These are phyloP conservation scores for Lacerta bilineata DNA, from an alignment of 2,797 vertebrate species.

Conservation along the genomic window DNA sequence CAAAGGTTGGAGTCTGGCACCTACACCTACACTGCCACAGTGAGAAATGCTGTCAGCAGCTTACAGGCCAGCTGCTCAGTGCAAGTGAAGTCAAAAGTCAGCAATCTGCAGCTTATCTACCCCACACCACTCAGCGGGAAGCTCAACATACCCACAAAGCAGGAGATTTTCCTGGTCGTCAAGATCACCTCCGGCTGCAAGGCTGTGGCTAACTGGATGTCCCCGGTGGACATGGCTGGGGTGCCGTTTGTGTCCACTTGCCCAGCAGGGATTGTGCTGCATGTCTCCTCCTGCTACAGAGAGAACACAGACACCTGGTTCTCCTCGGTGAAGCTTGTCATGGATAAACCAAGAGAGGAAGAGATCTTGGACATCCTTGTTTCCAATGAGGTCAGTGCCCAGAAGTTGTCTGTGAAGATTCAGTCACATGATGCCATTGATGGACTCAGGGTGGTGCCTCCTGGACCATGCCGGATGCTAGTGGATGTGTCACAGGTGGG, in stretches of 20 bases:
- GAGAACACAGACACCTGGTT: conserved; percentile 73
- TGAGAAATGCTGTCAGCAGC: conserved; percentile 37
- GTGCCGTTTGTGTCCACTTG: conserved; percentile 76
- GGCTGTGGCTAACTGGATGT: conserved; percentile 80
- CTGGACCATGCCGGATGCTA: conserved; percentile 74
- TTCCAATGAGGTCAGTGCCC: conserved; percentile 64
- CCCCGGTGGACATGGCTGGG: conserved; percentile 72
- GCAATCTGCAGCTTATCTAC: conserved; percentile 74
- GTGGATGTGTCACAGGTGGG: conserved; percentile 79
- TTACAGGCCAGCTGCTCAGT: conserved; percentile 12
- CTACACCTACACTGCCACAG: conserved; percentile 51
- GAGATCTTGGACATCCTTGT: conserved; percentile 76
- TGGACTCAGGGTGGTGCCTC: conserved; percentile 79
- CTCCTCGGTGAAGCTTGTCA: conserved; percentile 73
- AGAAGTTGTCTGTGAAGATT: conserved; percentile 75
- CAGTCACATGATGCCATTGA: conserved; percentile 75
- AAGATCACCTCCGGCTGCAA: conserved; percentile 72
- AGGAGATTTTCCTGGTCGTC: conserved; percentile 73
- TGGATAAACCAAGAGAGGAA: conserved; percentile 66
- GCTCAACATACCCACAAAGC: conserved; percentile 76
- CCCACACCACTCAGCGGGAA: conserved; percentile 70
- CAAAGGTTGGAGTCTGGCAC: conserved; percentile 53
- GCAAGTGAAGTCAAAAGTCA: conserved; percentile 49
- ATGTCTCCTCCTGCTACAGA: conserved; percentile 61
- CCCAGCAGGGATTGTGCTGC: conserved; percentile 69